Base-by-base conservation (phyloP, 2,113 vertebrate genomes). In the Plestiodon gilberti region DNA sequence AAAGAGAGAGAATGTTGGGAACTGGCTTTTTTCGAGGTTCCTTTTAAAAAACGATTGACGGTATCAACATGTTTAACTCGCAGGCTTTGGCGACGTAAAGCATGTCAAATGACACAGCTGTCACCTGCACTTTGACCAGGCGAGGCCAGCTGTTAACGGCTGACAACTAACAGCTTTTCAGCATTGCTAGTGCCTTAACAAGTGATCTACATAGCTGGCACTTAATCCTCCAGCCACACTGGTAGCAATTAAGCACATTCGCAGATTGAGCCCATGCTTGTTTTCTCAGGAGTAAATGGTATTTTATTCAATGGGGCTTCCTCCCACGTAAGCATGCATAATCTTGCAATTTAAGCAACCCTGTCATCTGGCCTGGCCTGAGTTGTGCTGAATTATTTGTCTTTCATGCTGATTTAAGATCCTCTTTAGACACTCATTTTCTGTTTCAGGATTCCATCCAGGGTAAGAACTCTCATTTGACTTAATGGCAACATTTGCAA, bases 71-170 rank as follows among this genome's bases (percentile, higher is more conserved):
- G 61, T 20, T 76, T 65, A 75, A 65, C 40, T 84, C 76, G 43
- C 14, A 76, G 73, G 17, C 40, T 64, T 76, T 64, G 62, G 73
- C 20, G n/a, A 25, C 59, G 48, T 64, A 48, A 65, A 84, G 61
- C 20, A 52, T 65, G 48, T 84, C 73, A 84, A 65, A 33, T 83
- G 43, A 48, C 61, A 84, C 40, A 84, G 61, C 82, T 64, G 71
- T 64, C 82, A 83, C 28, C 57, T 83, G 71, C 82, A 62, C 35
- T 83, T 74, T 83, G 70, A 61, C 82, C 82, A 62, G 55, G 82
- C 55, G 18, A 43, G 55, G 28, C 35, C 81, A 74, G 57, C 70
- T 74, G 35, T 61, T 59, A 74, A 74, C 48, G 61, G 55, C 35
- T 73, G 70, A 83, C 69, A 74, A 57, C 65, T 69, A 82, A 25